Evolutionary conservation across 2,797 vertebrate genomes (phyloP), one percentile per base, ranked within the genome.

Genomic region (Pseudochirops corinnae): DNA sequence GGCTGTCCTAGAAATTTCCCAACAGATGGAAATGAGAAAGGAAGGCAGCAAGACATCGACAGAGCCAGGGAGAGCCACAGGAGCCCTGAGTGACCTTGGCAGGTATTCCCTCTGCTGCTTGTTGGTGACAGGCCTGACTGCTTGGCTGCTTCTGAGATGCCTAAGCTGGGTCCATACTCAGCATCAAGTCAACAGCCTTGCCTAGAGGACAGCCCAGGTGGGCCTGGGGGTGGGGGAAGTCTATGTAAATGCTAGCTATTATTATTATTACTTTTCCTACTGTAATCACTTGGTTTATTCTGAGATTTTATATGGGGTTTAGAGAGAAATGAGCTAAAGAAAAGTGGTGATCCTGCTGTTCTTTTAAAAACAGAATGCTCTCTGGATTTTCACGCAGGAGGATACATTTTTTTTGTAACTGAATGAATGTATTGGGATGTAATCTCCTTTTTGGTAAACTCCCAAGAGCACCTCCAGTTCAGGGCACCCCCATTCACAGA

Each of bases 1-100:
- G 74, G 91, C 94, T 97, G 98, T 95, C 97, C 97, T 97, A 96
- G 97, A 98, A 97, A 97, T 56, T 39, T 87, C 94, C 11, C 0
- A 92, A 93, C 93, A 50, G 82, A 31, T 1, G 91, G 67, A 55
- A 56, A 92, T 21, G 14, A 29, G 67, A 55, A 50, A 87, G 94
- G 93, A 62, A 93, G 74, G 92, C 0, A 5, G 53, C 52, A 3
- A 95, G 90, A 55, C 50, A 46, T 87, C 62, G 0, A 2, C 31
- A 28, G 58, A 60, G 91, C 31, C 0, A 1, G 92, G 87, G 94
- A 56, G n/a, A 90, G 28, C 96, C 52, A 93, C 96, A 96, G 94
- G 97, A 95, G 92, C 87, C 95, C 94, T 16, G 39, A 26, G 74
- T 82, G 74, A 0, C 56, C 91, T 58, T 50, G n/a, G 95, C 33